Evolutionary conservation across 2,113 vertebrate species (phyloP), one percentile per base, ranked within the genome.

Genomic region (Rutilus rutilus): DNA sequence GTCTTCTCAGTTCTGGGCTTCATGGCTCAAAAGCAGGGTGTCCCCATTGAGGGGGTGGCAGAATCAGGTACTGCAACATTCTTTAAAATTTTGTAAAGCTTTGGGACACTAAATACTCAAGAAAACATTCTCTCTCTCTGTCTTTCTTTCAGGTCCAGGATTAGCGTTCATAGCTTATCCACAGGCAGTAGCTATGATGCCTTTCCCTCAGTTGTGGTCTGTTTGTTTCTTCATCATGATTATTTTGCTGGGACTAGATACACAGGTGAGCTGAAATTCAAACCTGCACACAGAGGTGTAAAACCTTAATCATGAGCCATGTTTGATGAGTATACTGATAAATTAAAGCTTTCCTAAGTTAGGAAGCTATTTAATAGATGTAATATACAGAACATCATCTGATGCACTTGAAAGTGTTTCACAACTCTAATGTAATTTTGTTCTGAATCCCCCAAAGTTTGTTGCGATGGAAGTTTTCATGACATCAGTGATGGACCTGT

Each of bases 391-490:
- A 12, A 25, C 3, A 0, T 65, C 25, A 65, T 15, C 0, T 11
- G 23, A n/a, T n/a, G 9, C 8, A 39, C 33, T 71, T 23, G 42
- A 15, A 25, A 47, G 39, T 25, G 23, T 69, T 69, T 69, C 5
- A 45, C 21, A 25, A 10, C 30, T 45, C 4, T 64, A 64, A 52
- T 57, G 14, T 39, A 47, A 39, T 71, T 77, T 5, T 60, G 21
- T 54, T 50, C 1, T 85, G n/a, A 36, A 78, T 5, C 87, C 67
- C 79, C 5, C 39, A 2, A 86, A 95, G 94, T 95, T 95, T 90
- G 91, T 95, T 12, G 21, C 2, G 1, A 92, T 96, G 90, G 94
- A 95, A 76, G 91, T 93, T 33, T 65, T 94, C 83, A 91, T 92
- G 76, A 95, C 93, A 0, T 93, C 94, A 0, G 30, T 93, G 67